Conservation (phyloP, 2,888 invertebrate genomes). For the Volucella zonaria region DNA sequence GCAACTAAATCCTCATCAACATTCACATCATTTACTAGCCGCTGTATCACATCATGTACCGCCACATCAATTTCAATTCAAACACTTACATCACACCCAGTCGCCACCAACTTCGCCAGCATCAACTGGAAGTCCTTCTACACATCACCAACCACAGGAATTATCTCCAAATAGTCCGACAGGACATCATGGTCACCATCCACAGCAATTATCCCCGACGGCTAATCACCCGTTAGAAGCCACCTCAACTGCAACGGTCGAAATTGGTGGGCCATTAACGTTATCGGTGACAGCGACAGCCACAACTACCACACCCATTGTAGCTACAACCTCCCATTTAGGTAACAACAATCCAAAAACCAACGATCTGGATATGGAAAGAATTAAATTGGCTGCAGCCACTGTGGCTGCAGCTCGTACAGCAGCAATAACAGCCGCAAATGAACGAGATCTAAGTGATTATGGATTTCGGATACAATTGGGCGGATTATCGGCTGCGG, state of each 20-base stretch:
- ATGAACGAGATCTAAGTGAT: slow-evolving; percentile 80
- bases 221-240: slow-evolving; percentile 19
- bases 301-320: slow-evolving; percentile 71
- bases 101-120: slow-evolving; percentile 62
- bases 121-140: slow-evolving; percentile 20
- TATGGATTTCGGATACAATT: slow-evolving; percentile 83
- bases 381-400: slow-evolving; percentile 82
- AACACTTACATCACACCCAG: slow-evolving; percentile 65
- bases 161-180: slow-evolving; percentile 44
- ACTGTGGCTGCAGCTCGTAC: slow-evolving; percentile 78
- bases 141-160: slow-evolving; percentile 21
- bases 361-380: slow-evolving; percentile 81
- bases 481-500: slow-evolving; percentile 82
- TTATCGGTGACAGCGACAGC: slow-evolving; percentile 45
- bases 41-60: slow-evolving; percentile 28
- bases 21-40: slow-evolving; percentile 56
- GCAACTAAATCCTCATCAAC: slow-evolving; percentile 52
- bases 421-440: slow-evolving; percentile 71
- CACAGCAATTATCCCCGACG: slow-evolving; percentile 48
- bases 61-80: slow-evolving; percentile 73
- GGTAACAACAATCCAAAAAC: slow-evolving; percentile 34
- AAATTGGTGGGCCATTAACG: slow-evolving; percentile 35
- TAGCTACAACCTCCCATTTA: slow-evolving; percentile 63
- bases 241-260: slow-evolving; percentile 44
- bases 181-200: slow-evolving; percentile 43